Percentiles rank a stretch among this genome's conserved stretches.
Conservation (phyloP, 1,140 invertebrate genomes). For the Drosophila ogumai region DNA sequence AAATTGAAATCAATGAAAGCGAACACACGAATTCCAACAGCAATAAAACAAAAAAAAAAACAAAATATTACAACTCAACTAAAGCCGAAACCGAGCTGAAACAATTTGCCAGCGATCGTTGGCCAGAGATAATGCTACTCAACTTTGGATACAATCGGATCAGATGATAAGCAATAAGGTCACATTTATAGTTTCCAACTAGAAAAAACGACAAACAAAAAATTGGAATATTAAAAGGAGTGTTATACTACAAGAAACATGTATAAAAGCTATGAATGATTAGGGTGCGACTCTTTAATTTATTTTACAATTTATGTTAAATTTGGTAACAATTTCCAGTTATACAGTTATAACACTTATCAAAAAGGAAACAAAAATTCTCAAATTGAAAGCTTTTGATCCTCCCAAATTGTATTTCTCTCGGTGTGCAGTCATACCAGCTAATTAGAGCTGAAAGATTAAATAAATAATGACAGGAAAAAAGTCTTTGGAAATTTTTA, state of each 20-base stretch:
- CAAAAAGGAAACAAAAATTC: background rate
- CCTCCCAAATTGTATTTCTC: background rate
- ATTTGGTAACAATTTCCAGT: too few relatives aligned
- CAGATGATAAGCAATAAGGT: background rate
- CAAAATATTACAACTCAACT: slow-evolving; percentile 14
- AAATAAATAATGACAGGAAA: background rate
- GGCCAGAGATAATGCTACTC: slow-evolving; percentile 32
- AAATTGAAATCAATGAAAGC: slow-evolving; percentile 78
- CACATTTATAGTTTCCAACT: background rate
- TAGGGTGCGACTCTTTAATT: background rate
- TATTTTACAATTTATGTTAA: background rate
- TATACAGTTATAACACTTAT: background rate
- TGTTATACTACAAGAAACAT: background rate
- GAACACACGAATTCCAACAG: slow-evolving; percentile 34
- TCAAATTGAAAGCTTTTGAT: background rate
- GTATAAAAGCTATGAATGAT: background rate
- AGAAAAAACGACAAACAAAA: background rate
- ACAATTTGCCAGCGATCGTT: slow-evolving; percentile 36
- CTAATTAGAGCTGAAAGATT: background rate
- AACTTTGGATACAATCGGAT: slow-evolving; percentile 15
- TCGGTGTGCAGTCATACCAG: background rate
- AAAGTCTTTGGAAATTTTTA: slow-evolving; percentile 5
- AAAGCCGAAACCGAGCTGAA: slow-evolving; percentile 12
- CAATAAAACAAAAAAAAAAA: slow-evolving; percentile 1
- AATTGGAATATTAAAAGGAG: background rate